Evolutionary conservation across 2,888 invertebrate species (phyloP), one percentile per base, ranked within the genome.

Genomic region (Folsomia candida): DNA sequence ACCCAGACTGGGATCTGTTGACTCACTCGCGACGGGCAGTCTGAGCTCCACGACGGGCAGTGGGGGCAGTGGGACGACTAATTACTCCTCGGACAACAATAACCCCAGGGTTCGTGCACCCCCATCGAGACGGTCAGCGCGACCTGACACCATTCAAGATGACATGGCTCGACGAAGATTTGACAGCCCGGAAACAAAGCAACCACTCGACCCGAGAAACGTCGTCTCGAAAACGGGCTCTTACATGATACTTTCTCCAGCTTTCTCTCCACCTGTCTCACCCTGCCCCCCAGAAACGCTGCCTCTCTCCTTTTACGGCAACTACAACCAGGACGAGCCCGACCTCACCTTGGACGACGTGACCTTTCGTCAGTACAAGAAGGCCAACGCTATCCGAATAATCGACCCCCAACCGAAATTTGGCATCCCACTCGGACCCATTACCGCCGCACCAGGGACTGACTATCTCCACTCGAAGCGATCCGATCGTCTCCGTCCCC

Each of bases 361-460:
- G 11, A 89, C 91, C 37, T 93, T 89, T 82, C 87, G 94, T 78
- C 92, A 89, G 81, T 88, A 92, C 72, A 90, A 90, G 81, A 88
- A 90, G 82, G 89, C 90, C 11, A 93, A 93, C 80, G 11, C 87
- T 61, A 83, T 89, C 57, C 90, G 89, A 82, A 87, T 90, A 4
- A 81, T 88, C 2, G 73, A 78, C 11, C 93, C 94, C 67, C 91
- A 91, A 20, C 94, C 94, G 81, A 93, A 92, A 51, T 95, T 95
- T 82, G 94, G 94, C 24, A 94, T 95, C 81, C 94, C 94, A 0
- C 83, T 94, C 51, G 92, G 92, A 1, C 93, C 93, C 14, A 89
- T 93, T 25, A 87, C 91, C 0, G 89, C 90, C 1, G 90, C 92
- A 3, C 88, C 93, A 0, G 89, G 89, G 72, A 91, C 89, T 79